Percentiles rank a stretch among this genome's conserved stretches.
These are phyloP conservation scores for Tetrao urogallus DNA, from an alignment of 2,113 vertebrate genomes.

Conservation along the genomic window DNA sequence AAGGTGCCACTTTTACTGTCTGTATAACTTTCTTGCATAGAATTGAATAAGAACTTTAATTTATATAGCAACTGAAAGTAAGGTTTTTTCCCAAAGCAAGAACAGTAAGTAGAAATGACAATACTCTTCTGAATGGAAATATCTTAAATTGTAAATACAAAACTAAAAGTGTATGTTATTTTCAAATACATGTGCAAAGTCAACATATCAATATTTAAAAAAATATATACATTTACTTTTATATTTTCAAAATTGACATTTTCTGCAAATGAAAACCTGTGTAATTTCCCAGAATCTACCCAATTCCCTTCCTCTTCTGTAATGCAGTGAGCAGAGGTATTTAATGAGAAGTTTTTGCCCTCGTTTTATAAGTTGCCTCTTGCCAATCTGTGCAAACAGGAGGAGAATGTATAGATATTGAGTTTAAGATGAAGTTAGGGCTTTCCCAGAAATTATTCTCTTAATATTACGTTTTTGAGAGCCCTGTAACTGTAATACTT, in stretches of 20 bases:
- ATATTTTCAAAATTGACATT: neutral
- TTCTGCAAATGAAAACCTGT: neutral
- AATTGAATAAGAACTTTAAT: neutral
- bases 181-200: neutral
- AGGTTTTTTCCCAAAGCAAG: neutral
- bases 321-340: neutral
- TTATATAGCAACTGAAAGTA: neutral
- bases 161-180: neutral
- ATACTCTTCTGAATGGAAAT: neutral
- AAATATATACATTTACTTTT: neutral
- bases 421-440: neutral
- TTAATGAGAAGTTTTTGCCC: neutral
- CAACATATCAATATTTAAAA: neutral
- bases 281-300: neutral
- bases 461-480: neutral
- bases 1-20: neutral
- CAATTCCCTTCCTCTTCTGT: neutral
- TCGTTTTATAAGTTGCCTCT: neutral
- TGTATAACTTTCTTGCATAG: neutral
- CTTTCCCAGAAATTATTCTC: neutral
- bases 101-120: neutral
- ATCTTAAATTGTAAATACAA: neutral
- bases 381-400: neutral
- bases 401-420: neutral
- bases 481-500: neutral